Evolutionary conservation across 2,113 vertebrate species (phyloP).

Genomic region (Oxygymnocypris stewartii): DNA sequence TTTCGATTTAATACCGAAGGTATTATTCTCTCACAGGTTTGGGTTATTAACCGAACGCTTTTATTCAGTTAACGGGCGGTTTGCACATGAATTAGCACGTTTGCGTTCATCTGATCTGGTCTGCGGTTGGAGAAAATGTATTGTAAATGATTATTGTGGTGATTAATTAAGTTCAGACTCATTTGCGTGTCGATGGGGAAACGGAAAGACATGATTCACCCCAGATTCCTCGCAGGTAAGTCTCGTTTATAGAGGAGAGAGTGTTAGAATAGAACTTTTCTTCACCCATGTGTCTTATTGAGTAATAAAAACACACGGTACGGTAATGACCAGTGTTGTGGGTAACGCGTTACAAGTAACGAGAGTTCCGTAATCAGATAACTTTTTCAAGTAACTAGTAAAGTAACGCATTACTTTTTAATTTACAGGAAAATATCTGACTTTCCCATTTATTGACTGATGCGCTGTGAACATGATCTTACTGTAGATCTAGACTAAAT

Average conservation of each 20-base stretch:
- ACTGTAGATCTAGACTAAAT: no score
- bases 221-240: slow-evolving; percentile 73
- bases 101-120: neutral
- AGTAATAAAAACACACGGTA: neutral
- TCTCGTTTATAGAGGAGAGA: neutral
- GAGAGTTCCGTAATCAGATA: no score
- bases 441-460: no score
- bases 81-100: neutral
- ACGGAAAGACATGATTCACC: slow-evolving; percentile 78
- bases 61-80: neutral
- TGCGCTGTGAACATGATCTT: no score
- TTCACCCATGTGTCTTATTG: neutral
- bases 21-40: neutral
- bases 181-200: slow-evolving; percentile 73
- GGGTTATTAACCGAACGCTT: neutral
- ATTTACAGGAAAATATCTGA: no score
- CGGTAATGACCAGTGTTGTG: neutral
- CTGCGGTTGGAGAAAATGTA: neutral
- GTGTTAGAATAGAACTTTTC: no score
- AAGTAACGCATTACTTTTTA: no score
- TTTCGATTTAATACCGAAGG: neutral
- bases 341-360: no score
- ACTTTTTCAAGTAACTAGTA: no score
- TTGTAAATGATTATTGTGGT: neutral
- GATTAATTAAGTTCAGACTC: neutral